A percentile compares a stretch with the other conserved stretches of the same genome.
phyloP scores from a whole-genome alignment of 1,140 invertebrate genomes.

The Maniola jurtina region DNA sequence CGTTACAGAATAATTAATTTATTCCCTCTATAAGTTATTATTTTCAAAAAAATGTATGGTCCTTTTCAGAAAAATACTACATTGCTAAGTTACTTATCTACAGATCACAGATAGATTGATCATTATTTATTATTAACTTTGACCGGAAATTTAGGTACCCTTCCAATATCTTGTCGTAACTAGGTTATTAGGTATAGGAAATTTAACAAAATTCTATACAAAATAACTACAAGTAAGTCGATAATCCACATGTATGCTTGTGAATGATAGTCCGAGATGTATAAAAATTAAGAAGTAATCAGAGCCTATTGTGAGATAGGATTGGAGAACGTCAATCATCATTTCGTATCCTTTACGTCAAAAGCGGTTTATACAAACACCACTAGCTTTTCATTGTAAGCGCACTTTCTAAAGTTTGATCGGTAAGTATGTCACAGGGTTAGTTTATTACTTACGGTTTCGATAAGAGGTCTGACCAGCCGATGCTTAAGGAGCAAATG shows the following conservation, averaged over 20 bases:
- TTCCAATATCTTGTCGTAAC: no score
- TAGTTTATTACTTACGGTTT: conserved; percentile 31
- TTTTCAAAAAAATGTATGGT: no score
- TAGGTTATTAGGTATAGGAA: no score
- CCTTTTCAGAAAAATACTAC: no score
- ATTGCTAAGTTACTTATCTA: no score
- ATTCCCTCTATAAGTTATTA: no score
- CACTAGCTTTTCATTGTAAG: neutral
- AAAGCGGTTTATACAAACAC: conserved; percentile 15
- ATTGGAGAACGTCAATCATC: neutral
- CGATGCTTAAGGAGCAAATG: conserved; percentile 23
- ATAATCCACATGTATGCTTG: neutral
- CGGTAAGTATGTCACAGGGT: conserved; percentile 26
- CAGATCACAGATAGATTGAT: no score
- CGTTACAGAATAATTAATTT: neutral
- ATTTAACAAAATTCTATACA: no score
- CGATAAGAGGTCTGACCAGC: conserved; percentile 16
- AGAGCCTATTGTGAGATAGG: neutral
- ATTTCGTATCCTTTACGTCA: conserved; percentile 12
- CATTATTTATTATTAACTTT: no score
- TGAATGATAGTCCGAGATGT: neutral
- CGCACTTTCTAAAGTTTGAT: conserved; percentile 31
- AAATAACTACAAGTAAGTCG: neutral
- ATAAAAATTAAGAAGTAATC: conserved; percentile 3
- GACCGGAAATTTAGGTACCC: no score